Percentiles rank a stretch among this genome's conserved stretches.
Evolutionary conservation across 2,888 invertebrate species (phyloP).

Genomic region (Geotrupes spiniger): DNA sequence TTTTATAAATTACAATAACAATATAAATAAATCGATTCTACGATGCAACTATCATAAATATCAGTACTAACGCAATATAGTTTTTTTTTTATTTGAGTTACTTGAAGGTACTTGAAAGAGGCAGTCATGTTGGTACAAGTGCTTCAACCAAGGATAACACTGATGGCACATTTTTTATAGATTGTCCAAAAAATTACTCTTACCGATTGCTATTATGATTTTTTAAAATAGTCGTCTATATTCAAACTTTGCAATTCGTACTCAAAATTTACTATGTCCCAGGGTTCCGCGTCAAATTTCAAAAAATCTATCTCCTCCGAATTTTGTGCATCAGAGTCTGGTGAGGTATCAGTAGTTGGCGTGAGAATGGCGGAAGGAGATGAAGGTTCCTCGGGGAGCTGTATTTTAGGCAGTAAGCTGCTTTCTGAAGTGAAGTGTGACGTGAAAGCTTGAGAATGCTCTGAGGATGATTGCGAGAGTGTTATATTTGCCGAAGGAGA

Average conservation of each 20-base stretch:
- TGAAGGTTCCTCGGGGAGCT: slow-evolving; percentile 41
- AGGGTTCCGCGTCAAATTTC: slow-evolving; percentile 44
- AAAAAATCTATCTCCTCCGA: slow-evolving; percentile 44
- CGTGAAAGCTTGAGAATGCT: slow-evolving; percentile 43
- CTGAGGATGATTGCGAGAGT: slow-evolving; percentile 44
- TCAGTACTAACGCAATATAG: slow-evolving; percentile 15
- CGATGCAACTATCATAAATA: slow-evolving; percentile 31
- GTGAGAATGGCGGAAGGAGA: slow-evolving; percentile 61
- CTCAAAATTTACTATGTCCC: slow-evolving; percentile 48
- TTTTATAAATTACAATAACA: slow-evolving; percentile 44
- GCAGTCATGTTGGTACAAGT: slow-evolving; percentile 45
- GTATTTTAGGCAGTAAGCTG: slow-evolving; percentile 36
- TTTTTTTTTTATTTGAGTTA: slow-evolving; percentile 6
- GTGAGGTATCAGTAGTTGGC: slow-evolving; percentile 51
- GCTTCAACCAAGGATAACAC: slow-evolving; percentile 40
- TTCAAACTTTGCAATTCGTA: slow-evolving; percentile 41
- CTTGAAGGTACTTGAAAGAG: slow-evolving; percentile 36
- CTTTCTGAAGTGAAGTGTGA: slow-evolving; percentile 44
- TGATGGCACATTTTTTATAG: slow-evolving; percentile 34
- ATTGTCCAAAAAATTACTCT: slow-evolving; percentile 22
- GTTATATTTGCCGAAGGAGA: slow-evolving; percentile 67
- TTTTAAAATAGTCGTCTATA: slow-evolving; percentile 26
- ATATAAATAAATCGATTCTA: slow-evolving; percentile 38
- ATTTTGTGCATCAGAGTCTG: slow-evolving; percentile 39
- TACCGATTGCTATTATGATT: slow-evolving; percentile 14